phyloP scores from a whole-genome alignment of 1,140 invertebrate species.

The Euura saliciscinereae region DNA sequence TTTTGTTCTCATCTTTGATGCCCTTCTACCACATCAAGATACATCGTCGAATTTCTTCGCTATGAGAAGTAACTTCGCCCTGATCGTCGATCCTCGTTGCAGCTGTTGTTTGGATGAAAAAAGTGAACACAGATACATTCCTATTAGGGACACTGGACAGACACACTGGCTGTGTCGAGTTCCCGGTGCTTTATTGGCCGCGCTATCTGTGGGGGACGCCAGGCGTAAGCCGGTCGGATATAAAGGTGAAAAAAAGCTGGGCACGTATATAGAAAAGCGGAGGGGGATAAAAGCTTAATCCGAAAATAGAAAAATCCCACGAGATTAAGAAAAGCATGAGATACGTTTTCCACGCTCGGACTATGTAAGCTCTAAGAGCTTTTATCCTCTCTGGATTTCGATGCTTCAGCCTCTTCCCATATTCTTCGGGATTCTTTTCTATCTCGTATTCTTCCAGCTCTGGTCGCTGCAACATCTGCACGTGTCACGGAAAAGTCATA shows the following conservation, averaged over 20 bases:
- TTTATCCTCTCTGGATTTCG: background rate
- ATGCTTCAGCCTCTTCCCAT: background rate
- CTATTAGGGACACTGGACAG: no score
- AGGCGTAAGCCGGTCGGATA: background rate
- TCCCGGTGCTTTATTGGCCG: no score
- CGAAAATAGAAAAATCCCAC: slow-evolving; percentile 13
- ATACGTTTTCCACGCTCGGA: slow-evolving; percentile 6
- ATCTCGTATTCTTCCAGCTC: background rate
- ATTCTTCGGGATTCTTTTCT: background rate
- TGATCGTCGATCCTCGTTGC: no score
- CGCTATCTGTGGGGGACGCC: background rate
- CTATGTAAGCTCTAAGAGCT: background rate
- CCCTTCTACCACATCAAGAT: no score
- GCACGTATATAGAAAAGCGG: background rate
- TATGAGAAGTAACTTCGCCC: no score
- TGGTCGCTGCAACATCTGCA: no score
- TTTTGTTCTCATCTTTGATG: no score
- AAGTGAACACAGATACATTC: no score
- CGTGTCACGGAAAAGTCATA: no score
- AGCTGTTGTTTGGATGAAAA: no score
- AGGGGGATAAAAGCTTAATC: slow-evolving; percentile 9
- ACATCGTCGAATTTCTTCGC: no score
- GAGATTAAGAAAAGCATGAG: slow-evolving; percentile 13
- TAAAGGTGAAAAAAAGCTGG: background rate
- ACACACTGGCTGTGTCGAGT: no score